Conservation (phyloP, 2,797 vertebrate genomes). For the Rhabdophis nuchalis region DNA sequence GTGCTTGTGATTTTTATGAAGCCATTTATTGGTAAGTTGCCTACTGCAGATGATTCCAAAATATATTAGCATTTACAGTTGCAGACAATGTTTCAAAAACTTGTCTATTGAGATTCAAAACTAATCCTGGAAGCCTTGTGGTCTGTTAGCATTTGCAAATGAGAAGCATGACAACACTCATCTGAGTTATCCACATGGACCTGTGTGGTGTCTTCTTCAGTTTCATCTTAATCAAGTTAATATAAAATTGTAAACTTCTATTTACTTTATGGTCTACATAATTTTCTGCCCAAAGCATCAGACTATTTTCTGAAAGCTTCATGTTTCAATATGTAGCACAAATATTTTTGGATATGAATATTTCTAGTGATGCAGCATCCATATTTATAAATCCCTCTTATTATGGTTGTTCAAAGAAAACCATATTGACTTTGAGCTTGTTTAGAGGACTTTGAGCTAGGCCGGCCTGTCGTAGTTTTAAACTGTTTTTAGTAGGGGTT, state of each 20-base stretch:
- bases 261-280: background rate
- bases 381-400: background rate
- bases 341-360: background rate
- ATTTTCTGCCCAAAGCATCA: background rate
- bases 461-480: no score
- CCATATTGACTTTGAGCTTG: background rate
- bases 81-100: background rate
- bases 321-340: background rate
- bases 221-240: conserved; percentile 34
- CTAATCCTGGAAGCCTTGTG: background rate
- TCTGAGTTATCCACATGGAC: background rate
- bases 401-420: background rate
- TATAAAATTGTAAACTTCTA: conserved; percentile 5
- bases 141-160: conserved; percentile 9
- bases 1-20: background rate
- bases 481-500: no score
- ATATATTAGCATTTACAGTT: background rate
- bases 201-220: background rate
- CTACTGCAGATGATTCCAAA: background rate
- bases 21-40: background rate
- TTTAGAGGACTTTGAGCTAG: background rate
- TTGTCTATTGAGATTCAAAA: conserved; percentile 14
- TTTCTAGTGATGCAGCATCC: background rate
- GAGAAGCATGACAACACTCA: conserved; percentile 9
- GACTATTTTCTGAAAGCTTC: background rate